Base-by-base conservation (phyloP, 2,797 vertebrate species). In the Pachyuromys duprasi region DNA sequence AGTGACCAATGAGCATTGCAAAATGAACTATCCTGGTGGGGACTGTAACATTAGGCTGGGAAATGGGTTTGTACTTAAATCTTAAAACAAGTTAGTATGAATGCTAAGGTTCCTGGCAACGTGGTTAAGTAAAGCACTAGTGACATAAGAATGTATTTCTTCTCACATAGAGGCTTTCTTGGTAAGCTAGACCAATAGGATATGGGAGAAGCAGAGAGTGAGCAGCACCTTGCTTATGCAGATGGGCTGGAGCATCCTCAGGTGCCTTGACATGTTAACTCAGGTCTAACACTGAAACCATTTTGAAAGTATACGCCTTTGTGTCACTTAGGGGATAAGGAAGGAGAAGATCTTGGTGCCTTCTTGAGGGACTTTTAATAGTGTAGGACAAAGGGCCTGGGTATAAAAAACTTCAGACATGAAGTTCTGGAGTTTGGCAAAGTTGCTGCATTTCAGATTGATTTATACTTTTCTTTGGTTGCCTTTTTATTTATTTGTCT, bases 401-500 rank as follows among this genome's bases (percentile, higher is more conserved):
- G 62, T 42, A 45, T 86, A 93, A 95, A n/a, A n/a, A n/a, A n/a
- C n/a, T n/a, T 72, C 49, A 26, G 75, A 78, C 15, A 3, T 15
- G 28, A 7, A 22, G 13, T 60, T 42, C 13, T 89, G 9, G 53
- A 79, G 39, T n/a, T 63, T 80, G 90, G 49, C 65, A 86, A 97
- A 98, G 95, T 95, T 94, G 92, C 96, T 93, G 89, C 69, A 80
- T 2, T 79, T 28, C 39, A 74, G 42, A 79, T 17, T 93, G 80
- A 33, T 86, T 91, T 86, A 78, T 83, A 69, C 0, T 62, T 95
- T 95, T 39, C 26, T 42, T 86, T 86, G n/a, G 33, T 94, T 79
- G 55, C 28, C 57, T 88, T 97, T 94, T 45, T 94, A 81, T 98
- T 92, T 82, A 90, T 81, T 96, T 95, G 15, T 92, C 9, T 97